phyloP scores from a whole-genome alignment of 2,113 vertebrate species.

The Hemiprocne comata region DNA sequence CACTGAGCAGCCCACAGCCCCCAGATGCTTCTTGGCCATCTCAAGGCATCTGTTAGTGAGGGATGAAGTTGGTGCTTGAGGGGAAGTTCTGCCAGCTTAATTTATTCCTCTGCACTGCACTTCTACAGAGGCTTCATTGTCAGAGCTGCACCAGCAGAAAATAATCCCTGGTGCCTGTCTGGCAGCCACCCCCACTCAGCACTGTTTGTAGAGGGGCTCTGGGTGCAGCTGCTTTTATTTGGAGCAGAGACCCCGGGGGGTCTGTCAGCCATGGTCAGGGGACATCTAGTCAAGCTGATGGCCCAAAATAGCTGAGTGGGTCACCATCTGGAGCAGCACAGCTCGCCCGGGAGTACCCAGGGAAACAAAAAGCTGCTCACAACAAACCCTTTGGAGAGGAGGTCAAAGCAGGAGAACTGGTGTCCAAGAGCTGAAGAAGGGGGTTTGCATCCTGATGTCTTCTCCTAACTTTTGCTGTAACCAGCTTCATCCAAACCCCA shows the following conservation, averaged over 20 bases:
- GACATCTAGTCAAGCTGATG: not conserved
- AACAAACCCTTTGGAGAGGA: not conserved
- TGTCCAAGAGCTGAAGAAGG: not conserved
- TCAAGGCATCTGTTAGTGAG: not conserved
- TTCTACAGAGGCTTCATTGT: not conserved
- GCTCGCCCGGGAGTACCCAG: not conserved
- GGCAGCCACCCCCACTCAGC: not conserved
- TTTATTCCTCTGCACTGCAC: not conserved
- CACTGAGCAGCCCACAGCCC: not conserved
- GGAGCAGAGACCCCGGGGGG: not conserved
- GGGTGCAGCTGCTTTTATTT: not conserved
- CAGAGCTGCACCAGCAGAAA: not conserved
- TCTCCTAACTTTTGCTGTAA: not conserved
- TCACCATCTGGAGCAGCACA: not conserved
- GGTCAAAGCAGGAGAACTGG: not conserved
- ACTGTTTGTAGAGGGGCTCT: fast-evolving
- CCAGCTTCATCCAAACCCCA: not conserved
- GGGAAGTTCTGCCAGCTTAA: not conserved
- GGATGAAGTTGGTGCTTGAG: not conserved
- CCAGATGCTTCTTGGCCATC: not conserved
- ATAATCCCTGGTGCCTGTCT: not conserved
- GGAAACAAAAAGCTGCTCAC: not conserved
- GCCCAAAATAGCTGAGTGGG: not conserved
- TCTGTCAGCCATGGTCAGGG: not conserved
- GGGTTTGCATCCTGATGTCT: not conserved